phyloP scores from a whole-genome alignment of 1,140 invertebrate species.

The Drosophila busckii region DNA sequence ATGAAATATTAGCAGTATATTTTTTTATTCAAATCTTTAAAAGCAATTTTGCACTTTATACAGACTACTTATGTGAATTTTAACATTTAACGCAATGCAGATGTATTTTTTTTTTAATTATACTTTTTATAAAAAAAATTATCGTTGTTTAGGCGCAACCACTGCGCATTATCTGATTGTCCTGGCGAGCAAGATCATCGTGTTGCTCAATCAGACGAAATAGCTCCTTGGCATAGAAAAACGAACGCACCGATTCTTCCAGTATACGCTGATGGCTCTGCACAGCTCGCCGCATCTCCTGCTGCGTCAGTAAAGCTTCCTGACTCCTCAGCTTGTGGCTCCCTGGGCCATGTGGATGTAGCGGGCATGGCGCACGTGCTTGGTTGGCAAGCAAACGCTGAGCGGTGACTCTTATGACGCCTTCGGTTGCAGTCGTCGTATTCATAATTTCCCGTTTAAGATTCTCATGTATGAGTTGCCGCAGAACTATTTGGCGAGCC shows the following conservation, averaged over 20 bases:
- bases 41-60: slow-evolving; percentile 7
- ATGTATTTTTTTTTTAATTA: too few species aligned
- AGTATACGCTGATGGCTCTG: slow-evolving; percentile 51
- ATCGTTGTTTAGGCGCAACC: slow-evolving; percentile 5
- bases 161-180: slow-evolving; percentile 33
- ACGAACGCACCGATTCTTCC: slow-evolving; percentile 64
- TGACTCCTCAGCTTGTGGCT: slow-evolving; percentile 50
- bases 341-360: slow-evolving; percentile 39
- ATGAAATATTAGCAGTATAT: background rate
- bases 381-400: too few species aligned
- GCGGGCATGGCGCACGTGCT: too few species aligned
- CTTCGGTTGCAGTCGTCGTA: slow-evolving; percentile 16
- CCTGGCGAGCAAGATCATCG: slow-evolving; percentile 48
- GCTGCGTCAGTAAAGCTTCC: slow-evolving; percentile 51
- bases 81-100: background rate
- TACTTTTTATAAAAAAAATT: too few species aligned
- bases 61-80: slow-evolving; percentile 4
- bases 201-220: slow-evolving; percentile 52
- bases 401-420: slow-evolving; percentile 40
- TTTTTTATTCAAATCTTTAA: background rate
- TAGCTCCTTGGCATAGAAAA: slow-evolving; percentile 59
- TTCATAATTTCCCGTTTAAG: slow-evolving; percentile 25
- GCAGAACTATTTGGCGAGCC: slow-evolving; percentile 16
- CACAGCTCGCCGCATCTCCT: slow-evolving; percentile 42
- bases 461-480: slow-evolving; percentile 40